Conservation (phyloP, 2,888 invertebrate genomes). For the Lingula anatina region DNA sequence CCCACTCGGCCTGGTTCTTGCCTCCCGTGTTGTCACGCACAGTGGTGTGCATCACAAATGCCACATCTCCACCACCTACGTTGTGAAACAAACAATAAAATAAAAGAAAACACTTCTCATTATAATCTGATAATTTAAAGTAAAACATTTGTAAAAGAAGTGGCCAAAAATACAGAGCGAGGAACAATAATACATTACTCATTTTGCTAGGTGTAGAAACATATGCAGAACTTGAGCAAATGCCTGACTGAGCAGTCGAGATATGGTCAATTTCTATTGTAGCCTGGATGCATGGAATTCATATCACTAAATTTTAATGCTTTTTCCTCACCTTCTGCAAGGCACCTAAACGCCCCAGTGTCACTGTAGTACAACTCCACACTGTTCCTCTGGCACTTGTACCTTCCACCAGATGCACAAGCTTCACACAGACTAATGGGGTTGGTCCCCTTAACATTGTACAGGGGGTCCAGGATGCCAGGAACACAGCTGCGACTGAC, state of each 20-base stretch:
- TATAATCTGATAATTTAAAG: too few species aligned
- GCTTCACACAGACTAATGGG: slow-evolving; percentile 81
- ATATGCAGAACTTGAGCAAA: too few species aligned
- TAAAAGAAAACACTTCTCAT: too few species aligned
- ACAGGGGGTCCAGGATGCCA: slow-evolving; percentile 68
- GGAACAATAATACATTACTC: too few species aligned
- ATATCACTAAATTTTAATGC: neutral
- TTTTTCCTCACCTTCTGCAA: slow-evolving; percentile 78
- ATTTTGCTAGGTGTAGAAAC: too few species aligned
- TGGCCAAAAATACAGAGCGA: too few species aligned
- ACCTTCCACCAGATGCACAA: slow-evolving; percentile 46
- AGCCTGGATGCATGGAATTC: too few species aligned
- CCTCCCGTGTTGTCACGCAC: slow-evolving; percentile 88
- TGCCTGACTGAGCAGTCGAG: too few species aligned
- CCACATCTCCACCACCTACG: slow-evolving; percentile 77
- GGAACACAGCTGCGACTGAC: too few species aligned
- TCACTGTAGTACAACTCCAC: slow-evolving; percentile 64
- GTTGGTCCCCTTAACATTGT: slow-evolving; percentile 42
- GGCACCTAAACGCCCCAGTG: slow-evolving; percentile 69
- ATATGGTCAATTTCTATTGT: too few species aligned
- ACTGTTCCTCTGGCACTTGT: slow-evolving; percentile 46
- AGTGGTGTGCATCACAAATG: slow-evolving; percentile 91
- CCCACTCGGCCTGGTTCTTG: slow-evolving; percentile 87
- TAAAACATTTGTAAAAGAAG: too few species aligned
- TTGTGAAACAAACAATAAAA: too few species aligned